These are phyloP conservation scores for Marcusenius ussheri DNA, from an alignment of 2,113 vertebrate species.

Conservation along the genomic window DNA sequence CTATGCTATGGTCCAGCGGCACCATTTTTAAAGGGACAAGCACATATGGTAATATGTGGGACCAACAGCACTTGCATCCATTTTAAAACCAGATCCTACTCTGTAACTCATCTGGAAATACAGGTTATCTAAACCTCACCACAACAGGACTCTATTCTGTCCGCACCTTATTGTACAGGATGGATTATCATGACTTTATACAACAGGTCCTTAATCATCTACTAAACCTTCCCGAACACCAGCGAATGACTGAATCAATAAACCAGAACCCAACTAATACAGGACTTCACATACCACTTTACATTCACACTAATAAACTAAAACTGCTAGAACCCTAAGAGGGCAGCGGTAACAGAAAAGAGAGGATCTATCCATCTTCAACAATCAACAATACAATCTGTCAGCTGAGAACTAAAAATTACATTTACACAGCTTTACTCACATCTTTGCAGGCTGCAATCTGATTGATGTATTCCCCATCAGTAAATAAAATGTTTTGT, in stretches of 20 bases:
- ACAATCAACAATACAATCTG: not conserved
- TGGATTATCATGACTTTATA: not conserved
- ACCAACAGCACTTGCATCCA: not conserved
- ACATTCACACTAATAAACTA: not conserved
- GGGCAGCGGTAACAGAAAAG: not conserved
- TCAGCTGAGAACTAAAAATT: not conserved
- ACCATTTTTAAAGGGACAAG: not conserved
- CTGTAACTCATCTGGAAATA: not conserved
- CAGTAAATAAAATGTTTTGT: conserved; percentile 95
- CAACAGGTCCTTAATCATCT: not conserved
- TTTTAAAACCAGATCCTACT: not conserved
- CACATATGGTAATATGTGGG: not conserved
- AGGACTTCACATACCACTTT: not conserved
- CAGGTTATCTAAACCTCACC: not conserved
- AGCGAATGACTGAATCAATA: not conserved
- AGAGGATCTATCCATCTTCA: not conserved
- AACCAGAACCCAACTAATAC: not conserved
- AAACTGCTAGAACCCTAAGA: not conserved
- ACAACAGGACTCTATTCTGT: not conserved
- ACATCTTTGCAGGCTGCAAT: conserved; percentile 98
- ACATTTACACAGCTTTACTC: conserved; percentile 38
- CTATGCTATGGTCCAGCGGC: not conserved
- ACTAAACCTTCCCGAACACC: not conserved
- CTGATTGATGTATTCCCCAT: conserved; percentile 97
- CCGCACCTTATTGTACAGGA: not conserved